Percentiles rank a stretch among this genome's conserved stretches.
Evolutionary conservation across 1,140 invertebrate genomes (phyloP).

Genomic region (Diorhabda carinulata): DNA sequence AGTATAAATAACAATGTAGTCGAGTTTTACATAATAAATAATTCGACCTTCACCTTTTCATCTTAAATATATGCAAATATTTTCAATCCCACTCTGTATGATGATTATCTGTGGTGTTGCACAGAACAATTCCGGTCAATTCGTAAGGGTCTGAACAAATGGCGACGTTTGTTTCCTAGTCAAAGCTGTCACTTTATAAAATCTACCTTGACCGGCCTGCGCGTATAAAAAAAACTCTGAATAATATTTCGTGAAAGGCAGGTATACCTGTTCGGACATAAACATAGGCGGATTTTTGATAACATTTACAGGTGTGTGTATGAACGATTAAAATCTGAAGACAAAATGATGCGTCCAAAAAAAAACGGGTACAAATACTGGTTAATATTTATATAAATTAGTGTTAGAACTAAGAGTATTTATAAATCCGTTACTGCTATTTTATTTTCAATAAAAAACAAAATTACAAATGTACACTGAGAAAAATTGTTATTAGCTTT

Average conservation of each 20-base stretch:
- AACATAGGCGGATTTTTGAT: constrained; percentile 6
- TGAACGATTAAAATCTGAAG: no score
- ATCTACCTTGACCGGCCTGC: constrained; percentile 18
- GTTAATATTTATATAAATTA: no score
- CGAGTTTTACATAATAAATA: no score
- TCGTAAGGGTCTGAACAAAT: constrained; percentile 19
- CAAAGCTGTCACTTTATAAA: constrained; percentile 19
- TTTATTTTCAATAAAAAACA: no score
- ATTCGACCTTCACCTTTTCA: no score
- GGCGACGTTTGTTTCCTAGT: constrained; percentile 21
- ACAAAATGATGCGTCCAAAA: no score
- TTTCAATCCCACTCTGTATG: constrained; percentile 5
- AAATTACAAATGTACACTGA: no score
- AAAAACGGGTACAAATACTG: no score
- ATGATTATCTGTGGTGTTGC: constrained; percentile 12
- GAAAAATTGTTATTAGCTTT: no score
- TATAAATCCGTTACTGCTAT: no score
- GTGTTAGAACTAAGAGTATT: no score
- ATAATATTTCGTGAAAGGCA: constrained; percentile 19
- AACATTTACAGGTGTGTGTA: not conserved
- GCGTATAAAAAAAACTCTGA: constrained; percentile 14
- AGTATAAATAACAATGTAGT: no score
- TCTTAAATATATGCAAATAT: constrained; percentile 7
- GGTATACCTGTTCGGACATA: constrained; percentile 5
- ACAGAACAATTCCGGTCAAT: constrained; percentile 6